These are phyloP conservation scores for Tanaodytes sp. DNA, from an alignment of 2,888 invertebrate genomes.

Conservation along the genomic window DNA sequence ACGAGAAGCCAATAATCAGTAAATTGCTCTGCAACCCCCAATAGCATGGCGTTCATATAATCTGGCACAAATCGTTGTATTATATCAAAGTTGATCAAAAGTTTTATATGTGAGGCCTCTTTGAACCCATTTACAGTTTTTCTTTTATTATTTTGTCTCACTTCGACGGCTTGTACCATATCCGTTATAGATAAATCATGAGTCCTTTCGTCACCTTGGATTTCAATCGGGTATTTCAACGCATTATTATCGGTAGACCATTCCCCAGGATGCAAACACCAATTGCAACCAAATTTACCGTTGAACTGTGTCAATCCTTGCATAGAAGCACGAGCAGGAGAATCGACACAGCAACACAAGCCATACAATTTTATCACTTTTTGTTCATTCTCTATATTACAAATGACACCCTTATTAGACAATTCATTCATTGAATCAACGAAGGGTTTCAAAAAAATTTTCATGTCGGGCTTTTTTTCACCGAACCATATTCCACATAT, in stretches of 20 bases:
- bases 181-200: conserved; percentile 6
- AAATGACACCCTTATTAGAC: conserved; percentile 5
- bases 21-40: conserved; percentile 46
- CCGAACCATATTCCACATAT: too few species aligned
- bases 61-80: conserved; percentile 45
- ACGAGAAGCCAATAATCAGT: conserved; percentile 38
- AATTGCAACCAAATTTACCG: conserved; percentile 51
- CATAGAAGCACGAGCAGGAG: too few species aligned
- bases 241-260: too few species aligned
- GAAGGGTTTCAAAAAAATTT: too few species aligned
- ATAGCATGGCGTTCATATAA: conserved; percentile 52
- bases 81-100: conserved; percentile 45
- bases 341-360: too few species aligned
- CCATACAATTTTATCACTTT: conserved; percentile 23
- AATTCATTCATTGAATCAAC: conserved; percentile 6
- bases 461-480: too few species aligned
- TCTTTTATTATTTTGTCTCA: conserved; percentile 17
- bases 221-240: conserved; percentile 25
- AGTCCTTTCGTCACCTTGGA: conserved; percentile 15
- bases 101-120: conserved; percentile 20
- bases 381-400: conserved; percentile 13
- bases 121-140: conserved; percentile 23
- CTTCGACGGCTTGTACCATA: conserved; percentile 11
- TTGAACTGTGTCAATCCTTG: too few species aligned
- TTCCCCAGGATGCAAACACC: too few species aligned